phyloP scores from a whole-genome alignment of 1,140 invertebrate species.

The Papilio helenus region DNA sequence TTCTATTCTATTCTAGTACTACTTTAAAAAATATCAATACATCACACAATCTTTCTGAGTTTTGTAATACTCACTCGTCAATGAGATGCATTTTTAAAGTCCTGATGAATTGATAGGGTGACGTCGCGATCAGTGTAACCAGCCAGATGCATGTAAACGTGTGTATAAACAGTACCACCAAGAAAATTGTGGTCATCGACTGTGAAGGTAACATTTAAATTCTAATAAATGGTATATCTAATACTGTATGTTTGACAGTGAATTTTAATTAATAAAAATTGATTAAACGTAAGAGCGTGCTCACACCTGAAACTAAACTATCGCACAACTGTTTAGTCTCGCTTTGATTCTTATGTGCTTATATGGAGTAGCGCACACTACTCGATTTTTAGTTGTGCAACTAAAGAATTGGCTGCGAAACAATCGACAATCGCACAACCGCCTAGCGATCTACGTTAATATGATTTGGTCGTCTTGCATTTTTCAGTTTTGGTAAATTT shows the following conservation, averaged over 20 bases:
- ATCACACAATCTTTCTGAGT: too few species aligned
- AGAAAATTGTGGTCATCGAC: constrained; percentile 64
- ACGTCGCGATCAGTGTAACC: constrained; percentile 55
- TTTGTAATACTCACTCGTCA: constrained; percentile 72
- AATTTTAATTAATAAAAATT: too few species aligned
- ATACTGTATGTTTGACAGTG: too few species aligned
- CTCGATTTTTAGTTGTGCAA: too few species aligned
- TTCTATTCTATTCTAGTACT: too few species aligned
- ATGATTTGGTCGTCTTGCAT: neutral
- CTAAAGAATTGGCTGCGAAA: too few species aligned
- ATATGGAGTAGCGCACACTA: too few species aligned
- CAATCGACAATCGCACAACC: neutral
- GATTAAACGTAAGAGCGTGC: too few species aligned
- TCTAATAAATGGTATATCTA: neutral
- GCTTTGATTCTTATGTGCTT: too few species aligned
- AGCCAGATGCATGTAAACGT: constrained; percentile 71
- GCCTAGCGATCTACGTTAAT: constrained; percentile 14
- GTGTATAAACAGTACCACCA: constrained; percentile 64
- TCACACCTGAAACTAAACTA: too few species aligned
- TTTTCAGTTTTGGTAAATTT: neutral
- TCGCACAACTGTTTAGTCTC: too few species aligned
- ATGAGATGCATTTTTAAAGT: constrained; percentile 67
- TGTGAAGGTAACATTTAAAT: constrained; percentile 45
- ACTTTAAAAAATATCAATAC: too few species aligned
- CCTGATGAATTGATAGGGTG: constrained; percentile 57